Evolutionary conservation across 2,113 vertebrate genomes (phyloP).

Genomic region (Paramisgurnus dabryanus): DNA sequence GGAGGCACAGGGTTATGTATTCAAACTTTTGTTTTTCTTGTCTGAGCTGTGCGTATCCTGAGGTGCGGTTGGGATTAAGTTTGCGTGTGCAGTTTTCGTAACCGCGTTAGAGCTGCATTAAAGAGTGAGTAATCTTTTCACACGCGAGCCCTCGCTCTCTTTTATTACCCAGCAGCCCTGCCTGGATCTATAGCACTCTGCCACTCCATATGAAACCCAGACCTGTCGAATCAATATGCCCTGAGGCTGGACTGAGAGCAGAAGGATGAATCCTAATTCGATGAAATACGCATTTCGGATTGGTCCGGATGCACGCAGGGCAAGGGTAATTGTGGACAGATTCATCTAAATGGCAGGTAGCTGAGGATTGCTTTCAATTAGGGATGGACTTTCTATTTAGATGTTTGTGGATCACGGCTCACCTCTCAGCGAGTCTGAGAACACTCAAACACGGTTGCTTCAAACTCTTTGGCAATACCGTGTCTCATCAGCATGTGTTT

Average conservation of each 20-base stretch:
- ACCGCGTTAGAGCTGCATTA: conserved; percentile 51
- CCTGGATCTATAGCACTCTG: conserved; percentile 33
- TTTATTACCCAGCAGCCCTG: conserved; percentile 41
- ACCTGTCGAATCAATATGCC: conserved; percentile 75
- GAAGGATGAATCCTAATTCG: conserved; percentile 75
- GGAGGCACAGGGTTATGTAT: conserved; percentile 12
- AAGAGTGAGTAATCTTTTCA: conserved; percentile 42
- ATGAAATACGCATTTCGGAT: conserved; percentile 73
- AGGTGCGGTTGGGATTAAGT: conserved; percentile 46
- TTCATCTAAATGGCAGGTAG: conserved; percentile 81
- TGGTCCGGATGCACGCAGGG: conserved; percentile 72
- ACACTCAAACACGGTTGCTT: neutral
- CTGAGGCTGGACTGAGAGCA: conserved; percentile 65
- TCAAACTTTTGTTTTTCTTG: conserved; percentile 27
- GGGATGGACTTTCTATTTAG: conserved; percentile 69
- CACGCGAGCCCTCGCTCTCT: conserved; percentile 30
- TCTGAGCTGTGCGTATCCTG: conserved; percentile 11
- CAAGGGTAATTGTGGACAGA: conserved; percentile 78
- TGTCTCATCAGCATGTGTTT: conserved; percentile 15
- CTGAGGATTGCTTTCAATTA: conserved; percentile 89
- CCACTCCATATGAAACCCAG: conserved; percentile 49
- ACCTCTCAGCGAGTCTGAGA: neutral
- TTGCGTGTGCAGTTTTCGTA: conserved; percentile 52
- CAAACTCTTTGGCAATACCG: neutral
- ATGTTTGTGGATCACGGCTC: conserved; percentile 5